phyloP scores from a whole-genome alignment of 2,113 vertebrate genomes.

The Climacteris rufus region DNA sequence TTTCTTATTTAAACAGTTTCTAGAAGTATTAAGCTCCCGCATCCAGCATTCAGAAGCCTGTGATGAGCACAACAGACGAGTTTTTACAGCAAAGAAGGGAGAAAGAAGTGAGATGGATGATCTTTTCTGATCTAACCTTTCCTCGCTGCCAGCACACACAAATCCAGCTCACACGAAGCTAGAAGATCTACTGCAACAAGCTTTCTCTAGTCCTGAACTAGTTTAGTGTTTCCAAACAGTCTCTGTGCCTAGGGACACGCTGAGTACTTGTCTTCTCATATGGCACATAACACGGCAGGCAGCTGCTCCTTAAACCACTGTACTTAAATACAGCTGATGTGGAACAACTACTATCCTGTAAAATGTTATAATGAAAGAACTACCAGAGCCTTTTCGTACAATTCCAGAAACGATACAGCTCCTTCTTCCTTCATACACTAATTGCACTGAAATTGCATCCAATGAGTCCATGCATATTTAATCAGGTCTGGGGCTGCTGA shows the following conservation, averaged over 20 bases:
- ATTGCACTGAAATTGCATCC: constrained; percentile 64
- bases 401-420: neutral
- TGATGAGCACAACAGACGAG: neutral
- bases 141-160: neutral
- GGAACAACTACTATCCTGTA: neutral
- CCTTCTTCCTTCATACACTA: constrained; percentile 33
- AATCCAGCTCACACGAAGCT: rapidly evolving
- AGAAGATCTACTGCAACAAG: neutral
- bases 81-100: neutral
- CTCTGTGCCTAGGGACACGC: neutral
- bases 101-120: neutral
- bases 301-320: neutral
- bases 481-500: constrained; percentile 33
- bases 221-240: neutral
- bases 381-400: neutral
- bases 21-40: neutral
- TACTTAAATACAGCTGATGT: constrained; percentile 13
- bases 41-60: neutral
- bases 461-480: constrained; percentile 59
- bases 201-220: neutral
- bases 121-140: neutral
- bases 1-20: neutral
- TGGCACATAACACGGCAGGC: neutral
- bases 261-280: neutral
- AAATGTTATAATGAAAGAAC: neutral